These are phyloP conservation scores for Scophthalmus maximus DNA, from an alignment of 2,113 vertebrate species.

Conservation along the genomic window DNA sequence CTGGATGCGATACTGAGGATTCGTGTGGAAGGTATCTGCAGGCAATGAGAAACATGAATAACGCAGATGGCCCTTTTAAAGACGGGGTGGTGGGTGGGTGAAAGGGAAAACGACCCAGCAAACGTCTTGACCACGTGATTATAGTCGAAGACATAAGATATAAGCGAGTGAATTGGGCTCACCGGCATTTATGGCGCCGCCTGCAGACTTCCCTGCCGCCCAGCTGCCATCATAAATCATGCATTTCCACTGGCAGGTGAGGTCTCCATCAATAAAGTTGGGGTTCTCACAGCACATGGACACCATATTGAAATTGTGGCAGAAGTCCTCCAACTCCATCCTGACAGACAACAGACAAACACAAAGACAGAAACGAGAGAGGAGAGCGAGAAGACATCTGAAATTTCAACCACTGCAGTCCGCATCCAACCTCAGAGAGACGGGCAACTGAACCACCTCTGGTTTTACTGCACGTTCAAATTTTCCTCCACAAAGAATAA, in stretches of 20 bases:
- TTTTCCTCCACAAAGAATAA: too few species aligned
- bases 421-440: too few species aligned
- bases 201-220: slow-evolving; percentile 26
- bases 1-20: slow-evolving; percentile 65
- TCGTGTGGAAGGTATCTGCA: slow-evolving; percentile 30
- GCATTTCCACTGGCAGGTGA: slow-evolving; percentile 53
- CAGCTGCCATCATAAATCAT: slow-evolving; percentile 48
- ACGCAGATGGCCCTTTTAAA: too few species aligned
- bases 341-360: slow-evolving; percentile 19
- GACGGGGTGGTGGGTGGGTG: too few species aligned
- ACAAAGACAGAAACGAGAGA: background rate
- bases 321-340: slow-evolving; percentile 65
- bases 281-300: slow-evolving; percentile 62
- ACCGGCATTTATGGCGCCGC: slow-evolving; percentile 3
- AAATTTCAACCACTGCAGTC: too few species aligned
- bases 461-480: too few species aligned
- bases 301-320: background rate
- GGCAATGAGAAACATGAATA: background rate
- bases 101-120: too few species aligned
- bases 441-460: too few species aligned
- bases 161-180: background rate
- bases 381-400: background rate
- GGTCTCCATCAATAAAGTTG: slow-evolving; percentile 59
- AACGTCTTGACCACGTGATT: background rate
- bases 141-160: background rate